Base-by-base conservation (phyloP, 2,113 vertebrate genomes). In the Bungarus multicinctus region DNA sequence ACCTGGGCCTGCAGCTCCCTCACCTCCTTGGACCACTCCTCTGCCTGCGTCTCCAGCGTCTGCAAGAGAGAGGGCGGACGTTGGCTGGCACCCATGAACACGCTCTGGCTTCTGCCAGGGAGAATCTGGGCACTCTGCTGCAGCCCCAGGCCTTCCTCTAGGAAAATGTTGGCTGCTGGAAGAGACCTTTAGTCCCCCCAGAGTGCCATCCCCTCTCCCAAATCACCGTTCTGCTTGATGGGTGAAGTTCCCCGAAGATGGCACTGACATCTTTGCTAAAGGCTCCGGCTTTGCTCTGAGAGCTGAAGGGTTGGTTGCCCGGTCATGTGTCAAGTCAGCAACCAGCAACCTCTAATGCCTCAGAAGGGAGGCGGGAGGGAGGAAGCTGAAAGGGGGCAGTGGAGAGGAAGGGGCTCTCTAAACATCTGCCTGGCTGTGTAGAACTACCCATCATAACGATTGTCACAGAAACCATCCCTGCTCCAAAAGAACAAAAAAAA, bases 21-120 rank as follows among this genome's bases (percentile, higher is more conserved):
- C 89, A 98, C 98, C 97, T 99, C 99, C 92, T 98, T 97, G 95
- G 98, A 99, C 98, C 98, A 99, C 93, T 98, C 98, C 95, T 99
- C 98, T 98, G 99, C 98, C 96, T 99, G 99, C 0, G 96, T 96
- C 97, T 99, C 99, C 98, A 99, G 98, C 5, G 97, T 98, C 99
- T 99, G 97, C 9, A 47, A 87, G 23, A 14, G 88, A 89, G 93
- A n/a, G 0, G 22, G 60, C n/a, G 4, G 50, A 5, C 3, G 9
- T 2, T 2, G 47, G n/a, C 47, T 20, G 18, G 86, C 85, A 52
- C 23, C 85, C 47, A 16, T 4, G 47, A 6, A 30, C 14, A 14
- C 27, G 0, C 5, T 14, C 88, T 3, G 3, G 54, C 54, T 39
- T 14, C 88, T 39, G 53, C 87, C 87, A 55, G 54, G 7, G 5